Percentiles rank a stretch among this genome's conserved stretches.
Evolutionary conservation across 2,113 vertebrate genomes (phyloP).

Genomic region (Micronycteris hirsuta): DNA sequence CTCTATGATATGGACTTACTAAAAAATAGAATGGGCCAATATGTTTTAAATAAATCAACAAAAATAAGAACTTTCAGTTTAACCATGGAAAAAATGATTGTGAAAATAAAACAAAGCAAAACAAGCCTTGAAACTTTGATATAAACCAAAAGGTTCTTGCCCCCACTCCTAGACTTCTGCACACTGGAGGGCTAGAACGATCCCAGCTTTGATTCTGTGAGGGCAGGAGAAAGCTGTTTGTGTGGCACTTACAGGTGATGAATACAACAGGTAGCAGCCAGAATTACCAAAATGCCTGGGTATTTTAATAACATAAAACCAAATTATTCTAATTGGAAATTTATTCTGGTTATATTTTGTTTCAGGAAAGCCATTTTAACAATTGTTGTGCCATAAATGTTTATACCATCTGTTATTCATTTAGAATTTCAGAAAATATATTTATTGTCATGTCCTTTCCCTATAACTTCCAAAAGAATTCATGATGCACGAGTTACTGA

Average conservation of each 20-base stretch:
- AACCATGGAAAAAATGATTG: background rate
- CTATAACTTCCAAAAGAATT: constrained; percentile 25
- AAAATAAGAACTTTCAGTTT: background rate
- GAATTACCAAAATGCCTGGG: background rate
- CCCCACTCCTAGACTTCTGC: background rate
- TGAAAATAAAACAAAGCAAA: background rate
- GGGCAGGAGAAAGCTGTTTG: background rate
- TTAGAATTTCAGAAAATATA: constrained; percentile 43
- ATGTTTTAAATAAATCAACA: background rate
- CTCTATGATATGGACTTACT: background rate
- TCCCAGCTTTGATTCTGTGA: background rate
- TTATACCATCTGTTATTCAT: constrained; percentile 32
- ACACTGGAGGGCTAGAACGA: background rate
- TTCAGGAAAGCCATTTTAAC: constrained; percentile 38
- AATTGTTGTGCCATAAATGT: background rate
- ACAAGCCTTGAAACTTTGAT: background rate
- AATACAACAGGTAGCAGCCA: background rate
- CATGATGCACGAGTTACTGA: background rate
- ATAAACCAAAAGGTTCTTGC: background rate
- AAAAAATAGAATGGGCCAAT: background rate
- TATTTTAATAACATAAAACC: constrained; percentile 4
- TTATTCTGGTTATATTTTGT: constrained; percentile 20
- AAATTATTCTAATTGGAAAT: background rate
- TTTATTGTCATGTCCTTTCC: constrained; percentile 14
- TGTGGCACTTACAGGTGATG: background rate